A percentile compares a stretch with the other conserved stretches of the same genome.
These are phyloP conservation scores for Exocentrus adspersus DNA, from an alignment of 2,888 invertebrate species.

Conservation along the genomic window DNA sequence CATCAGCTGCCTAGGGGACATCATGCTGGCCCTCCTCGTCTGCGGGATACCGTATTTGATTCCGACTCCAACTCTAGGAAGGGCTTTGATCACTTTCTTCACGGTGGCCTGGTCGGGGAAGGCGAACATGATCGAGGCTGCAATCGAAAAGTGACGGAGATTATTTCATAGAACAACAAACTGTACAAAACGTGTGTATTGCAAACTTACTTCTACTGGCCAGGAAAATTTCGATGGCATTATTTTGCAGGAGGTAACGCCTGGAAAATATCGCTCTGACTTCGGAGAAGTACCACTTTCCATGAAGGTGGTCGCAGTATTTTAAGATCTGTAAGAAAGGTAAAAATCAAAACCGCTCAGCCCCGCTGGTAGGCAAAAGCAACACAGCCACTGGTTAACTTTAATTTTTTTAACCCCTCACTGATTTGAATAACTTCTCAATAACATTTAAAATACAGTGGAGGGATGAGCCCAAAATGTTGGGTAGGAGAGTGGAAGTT, in stretches of 20 bases:
- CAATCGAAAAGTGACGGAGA: too few species aligned
- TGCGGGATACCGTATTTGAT: constrained; percentile 99
- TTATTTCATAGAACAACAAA: too few species aligned
- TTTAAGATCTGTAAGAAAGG: constrained; percentile 83
- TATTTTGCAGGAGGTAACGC: constrained; percentile 95
- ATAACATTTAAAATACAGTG: too few species aligned
- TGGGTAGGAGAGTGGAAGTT: too few species aligned
- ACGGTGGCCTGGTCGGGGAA: constrained; percentile 97
- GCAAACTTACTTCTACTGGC: constrained; percentile 98
- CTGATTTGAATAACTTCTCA: too few species aligned
- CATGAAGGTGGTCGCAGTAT: constrained; percentile 98
- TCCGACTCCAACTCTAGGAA: constrained; percentile 97
- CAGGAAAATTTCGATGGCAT: constrained; percentile 97
- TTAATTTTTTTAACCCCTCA: too few species aligned
- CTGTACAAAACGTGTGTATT: too few species aligned
- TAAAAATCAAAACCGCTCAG: too few species aligned
- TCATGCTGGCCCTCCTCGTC: constrained; percentile 96
- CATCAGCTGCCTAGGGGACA: constrained; percentile 98
- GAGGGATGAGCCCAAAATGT: too few species aligned
- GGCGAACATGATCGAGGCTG: constrained; percentile 98
- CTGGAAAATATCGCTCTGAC: constrained; percentile 98
- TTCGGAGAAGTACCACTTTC: constrained; percentile 99
- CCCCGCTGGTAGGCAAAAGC: too few species aligned
- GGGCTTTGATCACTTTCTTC: constrained; percentile 96
- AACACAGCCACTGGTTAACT: too few species aligned